Evolutionary conservation across 2,113 vertebrate species (phyloP).

Genomic region (Kryptolebias marmoratus): DNA sequence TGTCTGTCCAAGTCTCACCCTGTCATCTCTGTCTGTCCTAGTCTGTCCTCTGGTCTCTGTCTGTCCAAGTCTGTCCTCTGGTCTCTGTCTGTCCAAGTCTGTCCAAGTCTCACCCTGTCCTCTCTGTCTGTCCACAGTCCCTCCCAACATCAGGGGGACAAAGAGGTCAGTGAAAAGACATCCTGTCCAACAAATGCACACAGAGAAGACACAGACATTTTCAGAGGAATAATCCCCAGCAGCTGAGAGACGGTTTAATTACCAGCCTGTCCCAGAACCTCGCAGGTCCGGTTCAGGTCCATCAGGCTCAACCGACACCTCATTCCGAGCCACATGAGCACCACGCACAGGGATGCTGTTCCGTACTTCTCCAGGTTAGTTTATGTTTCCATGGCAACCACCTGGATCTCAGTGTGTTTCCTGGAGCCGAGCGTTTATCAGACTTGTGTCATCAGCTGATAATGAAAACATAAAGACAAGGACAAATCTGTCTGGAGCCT

Average conservation of each 20-base stretch:
- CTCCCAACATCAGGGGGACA: too few relatives aligned
- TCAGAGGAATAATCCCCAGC: slow-evolving; percentile 68
- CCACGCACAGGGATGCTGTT: background rate
- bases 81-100: background rate
- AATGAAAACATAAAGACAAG: too few relatives aligned
- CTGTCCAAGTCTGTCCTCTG: slow-evolving; percentile 9
- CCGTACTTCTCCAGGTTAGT: slow-evolving; percentile 36
- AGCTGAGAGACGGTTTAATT: slow-evolving; percentile 74
- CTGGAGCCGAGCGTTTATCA: background rate
- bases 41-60: too few relatives aligned
- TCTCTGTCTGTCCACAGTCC: too few relatives aligned
- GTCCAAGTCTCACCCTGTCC: slow-evolving; percentile 9
- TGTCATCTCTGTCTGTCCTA: background rate
- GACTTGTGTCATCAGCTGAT: background rate
- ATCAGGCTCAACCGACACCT: slow-evolving; percentile 67
- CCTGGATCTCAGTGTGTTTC: slow-evolving; percentile 37
- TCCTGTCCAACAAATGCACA: too few relatives aligned
- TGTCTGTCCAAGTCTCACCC: slow-evolving; percentile 12
- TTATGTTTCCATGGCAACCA: slow-evolving; percentile 49
- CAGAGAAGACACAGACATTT: too few relatives aligned
- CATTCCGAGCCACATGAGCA: slow-evolving; percentile 19
- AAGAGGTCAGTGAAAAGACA: too few relatives aligned
- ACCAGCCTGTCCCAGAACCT: slow-evolving; percentile 62
- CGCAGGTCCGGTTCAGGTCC: slow-evolving; percentile 63
- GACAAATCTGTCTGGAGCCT: too few relatives aligned